Evolutionary conservation across 2,797 vertebrate species (phyloP), one percentile per base, ranked within the genome.

Genomic region (Pogonophryne albipinna): DNA sequence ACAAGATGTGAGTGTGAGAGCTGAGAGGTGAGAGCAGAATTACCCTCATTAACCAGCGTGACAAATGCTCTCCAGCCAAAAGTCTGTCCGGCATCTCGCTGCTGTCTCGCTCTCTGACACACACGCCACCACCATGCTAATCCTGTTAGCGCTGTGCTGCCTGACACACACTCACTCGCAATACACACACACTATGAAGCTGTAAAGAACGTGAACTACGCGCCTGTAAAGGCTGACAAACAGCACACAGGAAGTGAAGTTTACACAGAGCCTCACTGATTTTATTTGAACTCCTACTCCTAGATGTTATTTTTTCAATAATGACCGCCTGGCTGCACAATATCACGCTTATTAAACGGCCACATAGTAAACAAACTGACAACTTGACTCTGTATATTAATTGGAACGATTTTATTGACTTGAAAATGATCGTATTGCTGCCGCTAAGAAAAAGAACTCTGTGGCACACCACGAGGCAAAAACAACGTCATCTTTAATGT

Each of bases 111-210:
- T 74, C 69, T 76, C 46, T 78, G 84, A 85, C 80, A 82, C 63
- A 80, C 79, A 76, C 75, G 79, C 66, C 67, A 69, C 57, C 6
- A 71, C 74, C 82, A 83, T 76, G 77, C 53, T 89, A 91, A 91
- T 91, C 90, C 86, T 81, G 84, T 90, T 90, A 90, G 65, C 49
- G 16, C 67, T 61, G 64, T 47, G 55, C 64, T 71, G 76, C 60
- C 70, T 62, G 31, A 76, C 66, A 58, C 71, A 70, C 56, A 80
- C 53, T 64, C 72, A 78, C 74, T 59, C 53, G 50, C 73, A 63
- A 61, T 6, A 51, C 42, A 38, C 27, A 57, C 14, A 7, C 53
- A 17, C 10, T 19, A 38, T 44, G 42, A 56, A 56, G 55, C 64
- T 49, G 41, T 70, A 49, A 45, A 52, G n/a, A 55, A 62, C 34